Evolutionary conservation across 2,888 invertebrate species (phyloP).

Genomic region (Drosophila hamatofila): DNA sequence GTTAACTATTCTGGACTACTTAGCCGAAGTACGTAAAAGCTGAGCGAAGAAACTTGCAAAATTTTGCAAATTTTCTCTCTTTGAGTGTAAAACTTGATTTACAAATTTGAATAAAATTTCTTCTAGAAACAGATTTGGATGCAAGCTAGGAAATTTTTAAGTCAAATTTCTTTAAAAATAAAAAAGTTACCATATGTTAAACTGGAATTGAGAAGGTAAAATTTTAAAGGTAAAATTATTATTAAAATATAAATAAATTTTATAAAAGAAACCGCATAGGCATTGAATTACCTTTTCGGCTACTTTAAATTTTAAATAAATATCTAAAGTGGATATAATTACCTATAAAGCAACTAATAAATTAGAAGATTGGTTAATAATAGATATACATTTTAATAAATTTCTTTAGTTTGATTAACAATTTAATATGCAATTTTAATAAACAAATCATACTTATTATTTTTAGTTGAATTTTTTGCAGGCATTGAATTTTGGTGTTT

Average conservation of each 20-base stretch:
- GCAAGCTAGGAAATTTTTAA: not conserved
- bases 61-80: conserved; percentile 12
- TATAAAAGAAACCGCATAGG: not conserved
- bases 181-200: not conserved
- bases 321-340: not conserved
- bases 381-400: too few species aligned
- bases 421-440: too few species aligned
- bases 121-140: not conserved
- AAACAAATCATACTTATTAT: too few species aligned
- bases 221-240: too few species aligned
- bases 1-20: conserved; percentile 25
- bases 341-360: too few species aligned
- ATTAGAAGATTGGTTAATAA: too few species aligned
- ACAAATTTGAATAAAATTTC: conserved; percentile 1
- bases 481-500: too few species aligned
- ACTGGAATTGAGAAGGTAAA: not conserved
- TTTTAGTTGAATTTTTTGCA: too few species aligned
- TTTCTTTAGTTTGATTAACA: too few species aligned
- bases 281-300: not conserved
- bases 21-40: conserved; percentile 3
- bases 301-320: not conserved
- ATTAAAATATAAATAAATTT: not conserved
- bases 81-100: conserved; percentile 5
- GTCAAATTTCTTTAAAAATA: not conserved
- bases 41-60: not conserved